Evolutionary conservation across 2,113 vertebrate genomes (phyloP), one percentile per base, ranked within the genome.

Genomic region (Pygoscelis antarcticus): DNA sequence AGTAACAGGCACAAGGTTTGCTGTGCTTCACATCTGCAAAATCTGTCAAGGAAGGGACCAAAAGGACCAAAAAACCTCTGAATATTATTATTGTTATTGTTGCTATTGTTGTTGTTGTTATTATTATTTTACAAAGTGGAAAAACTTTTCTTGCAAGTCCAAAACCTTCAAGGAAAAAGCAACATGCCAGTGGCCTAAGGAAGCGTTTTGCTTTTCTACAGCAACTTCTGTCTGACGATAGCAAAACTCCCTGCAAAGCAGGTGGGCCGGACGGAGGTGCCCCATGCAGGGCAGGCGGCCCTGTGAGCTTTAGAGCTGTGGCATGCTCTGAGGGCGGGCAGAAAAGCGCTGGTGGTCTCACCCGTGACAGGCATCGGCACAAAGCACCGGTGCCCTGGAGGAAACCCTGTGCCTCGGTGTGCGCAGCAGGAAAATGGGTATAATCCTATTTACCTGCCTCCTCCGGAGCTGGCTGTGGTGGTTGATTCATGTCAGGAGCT

Each of bases 401-500:
- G 51, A 49, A 47, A 10, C 9, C 22, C 64, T 12, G 30, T 40
- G 77, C 54, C 76, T 54, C 25, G 0, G 34, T 11, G 32, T 51
- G 55, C 11, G 40, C 78, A 70, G 87, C 90, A 75, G 85, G 68
- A 70, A 57, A 51, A 75, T 3, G 80, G 88, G 90, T 83, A 29
- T 52, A 10, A 47, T 29, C 51, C 75, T 27, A 1, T 65, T 61
- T 25, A 60, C 65, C 83, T 71, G 40, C 57, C 72, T 64, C 47
- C 76, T 71, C 42, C 7, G 1, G 94, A 61, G 86, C 81, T 32
- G 55, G 47, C 83, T 78, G 72, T 4, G 10, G 22, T 32, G 83
- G 47, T 93, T 97, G 94, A 95, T 92, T 97, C 96, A 93, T 84
- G 94, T 69, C 95, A 92, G 92, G 38, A n/a, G 55, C 86, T 87